Evolutionary conservation across 2,113 vertebrate species (phyloP).

Genomic region (Oncorhynchus tshawytscha): DNA sequence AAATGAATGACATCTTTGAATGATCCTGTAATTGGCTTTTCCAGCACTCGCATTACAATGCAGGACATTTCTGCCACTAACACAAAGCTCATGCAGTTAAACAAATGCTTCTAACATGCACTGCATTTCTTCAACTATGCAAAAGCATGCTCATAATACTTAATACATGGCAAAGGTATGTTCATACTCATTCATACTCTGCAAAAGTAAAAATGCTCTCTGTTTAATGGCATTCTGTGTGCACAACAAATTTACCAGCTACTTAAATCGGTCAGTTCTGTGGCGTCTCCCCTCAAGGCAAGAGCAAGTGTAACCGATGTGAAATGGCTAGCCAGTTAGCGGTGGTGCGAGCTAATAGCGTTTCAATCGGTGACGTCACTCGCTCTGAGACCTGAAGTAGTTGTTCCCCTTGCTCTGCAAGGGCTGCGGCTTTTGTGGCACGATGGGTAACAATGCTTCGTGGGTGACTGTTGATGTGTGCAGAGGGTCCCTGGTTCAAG

Average conservation of each 20-base stretch:
- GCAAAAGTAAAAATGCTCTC: not conserved
- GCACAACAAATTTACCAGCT: not conserved
- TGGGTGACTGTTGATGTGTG: too few relatives aligned
- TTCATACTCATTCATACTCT: not conserved
- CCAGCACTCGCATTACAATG: not conserved
- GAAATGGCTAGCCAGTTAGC: too few relatives aligned
- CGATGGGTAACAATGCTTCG: too few relatives aligned
- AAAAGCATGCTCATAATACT: not conserved
- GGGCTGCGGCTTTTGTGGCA: too few relatives aligned
- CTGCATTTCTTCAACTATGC: not conserved
- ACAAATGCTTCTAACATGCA: not conserved
- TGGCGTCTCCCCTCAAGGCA: not conserved
- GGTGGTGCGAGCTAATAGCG: too few relatives aligned
- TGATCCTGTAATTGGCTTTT: not conserved
- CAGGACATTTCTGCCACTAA: not conserved
- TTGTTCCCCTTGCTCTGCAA: too few relatives aligned
- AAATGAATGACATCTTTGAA: not conserved
- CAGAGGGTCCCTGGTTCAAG: too few relatives aligned
- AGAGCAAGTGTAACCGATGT: not conserved
- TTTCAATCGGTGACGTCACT: too few relatives aligned
- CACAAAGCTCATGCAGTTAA: not conserved
- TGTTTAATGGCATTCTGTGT: not conserved
- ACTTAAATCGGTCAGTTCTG: not conserved
- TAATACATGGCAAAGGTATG: not conserved
- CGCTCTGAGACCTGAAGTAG: too few relatives aligned